A percentile compares a stretch with the other conserved stretches of the same genome.
These are phyloP conservation scores for Gymnothorax reevesii DNA, from an alignment of 2,797 vertebrate genomes.

Conservation along the genomic window DNA sequence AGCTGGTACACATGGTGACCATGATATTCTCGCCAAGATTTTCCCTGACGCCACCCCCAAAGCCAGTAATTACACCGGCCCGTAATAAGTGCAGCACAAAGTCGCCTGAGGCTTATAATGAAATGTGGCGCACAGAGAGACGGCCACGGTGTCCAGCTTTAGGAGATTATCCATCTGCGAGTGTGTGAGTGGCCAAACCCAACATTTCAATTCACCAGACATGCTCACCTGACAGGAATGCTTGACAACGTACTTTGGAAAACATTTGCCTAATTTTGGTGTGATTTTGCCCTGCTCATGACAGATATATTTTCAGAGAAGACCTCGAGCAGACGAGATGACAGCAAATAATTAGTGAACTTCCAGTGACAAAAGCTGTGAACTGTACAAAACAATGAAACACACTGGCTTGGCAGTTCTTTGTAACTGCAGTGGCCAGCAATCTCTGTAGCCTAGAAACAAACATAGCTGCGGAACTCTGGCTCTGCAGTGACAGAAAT, in stretches of 20 bases:
- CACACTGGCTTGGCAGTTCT: not conserved
- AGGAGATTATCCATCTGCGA: constrained; percentile 9
- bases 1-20: constrained; percentile 2
- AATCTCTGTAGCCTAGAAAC: not conserved
- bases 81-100: not conserved
- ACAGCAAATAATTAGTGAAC: not conserved
- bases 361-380: not conserved
- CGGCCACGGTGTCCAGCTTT: not conserved
- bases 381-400: constrained; percentile 11
- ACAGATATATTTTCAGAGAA: not conserved
- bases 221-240: not conserved
- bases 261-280: not conserved
- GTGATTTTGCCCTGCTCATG: not conserved
- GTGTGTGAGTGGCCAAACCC: not conserved
- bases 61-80: not conserved
- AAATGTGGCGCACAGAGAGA: not conserved
- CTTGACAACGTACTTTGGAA: not conserved
- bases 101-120: not conserved
- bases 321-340: not conserved
- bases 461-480: not conserved
- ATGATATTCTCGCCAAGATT: not conserved
- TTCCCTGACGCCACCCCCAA: not conserved
- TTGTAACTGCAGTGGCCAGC: not conserved
- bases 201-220: not conserved
- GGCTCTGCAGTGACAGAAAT: constrained; percentile 7